A percentile compares a stretch with the other conserved stretches of the same genome.
Evolutionary conservation across 2,888 invertebrate species (phyloP).

Genomic region (Coecobrya sp.): DNA sequence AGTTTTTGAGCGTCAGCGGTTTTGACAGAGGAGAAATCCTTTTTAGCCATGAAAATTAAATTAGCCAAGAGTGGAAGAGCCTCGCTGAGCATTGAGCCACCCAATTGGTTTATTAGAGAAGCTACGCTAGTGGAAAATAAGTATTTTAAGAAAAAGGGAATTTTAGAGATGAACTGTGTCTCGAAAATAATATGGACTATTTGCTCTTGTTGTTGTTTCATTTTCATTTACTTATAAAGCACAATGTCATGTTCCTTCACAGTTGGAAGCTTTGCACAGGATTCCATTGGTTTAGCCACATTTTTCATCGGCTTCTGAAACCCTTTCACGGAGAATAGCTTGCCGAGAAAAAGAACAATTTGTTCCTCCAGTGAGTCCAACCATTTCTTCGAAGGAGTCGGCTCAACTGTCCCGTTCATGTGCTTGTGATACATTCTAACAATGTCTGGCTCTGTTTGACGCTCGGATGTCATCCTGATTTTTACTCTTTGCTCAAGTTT

Average conservation of each 20-base stretch:
- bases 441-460: constrained; percentile 46
- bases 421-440: constrained; percentile 66
- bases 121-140: constrained; percentile 61
- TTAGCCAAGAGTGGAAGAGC: constrained; percentile 64
- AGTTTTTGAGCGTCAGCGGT: constrained; percentile 59
- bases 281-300: constrained; percentile 41
- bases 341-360: constrained; percentile 66
- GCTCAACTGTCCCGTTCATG: constrained; percentile 60
- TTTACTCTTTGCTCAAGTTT: neutral
- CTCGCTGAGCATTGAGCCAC: constrained; percentile 29
- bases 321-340: constrained; percentile 56
- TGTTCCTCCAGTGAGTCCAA: constrained; percentile 57
- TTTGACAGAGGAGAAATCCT: constrained; percentile 61
- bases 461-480: constrained; percentile 12
- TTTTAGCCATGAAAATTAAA: constrained; percentile 67
- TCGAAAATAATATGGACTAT: neutral
- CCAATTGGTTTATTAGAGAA: constrained; percentile 57
- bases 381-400: constrained; percentile 46
- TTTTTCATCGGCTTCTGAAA: constrained; percentile 50
- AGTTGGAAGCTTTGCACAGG: neutral
- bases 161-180: neutral
- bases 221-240: constrained; percentile 64
- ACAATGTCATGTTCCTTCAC: constrained; percentile 57
- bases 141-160: neutral
- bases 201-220: neutral